These are phyloP conservation scores for Archivesica marissinica DNA, from an alignment of 1,140 invertebrate species.

Conservation along the genomic window DNA sequence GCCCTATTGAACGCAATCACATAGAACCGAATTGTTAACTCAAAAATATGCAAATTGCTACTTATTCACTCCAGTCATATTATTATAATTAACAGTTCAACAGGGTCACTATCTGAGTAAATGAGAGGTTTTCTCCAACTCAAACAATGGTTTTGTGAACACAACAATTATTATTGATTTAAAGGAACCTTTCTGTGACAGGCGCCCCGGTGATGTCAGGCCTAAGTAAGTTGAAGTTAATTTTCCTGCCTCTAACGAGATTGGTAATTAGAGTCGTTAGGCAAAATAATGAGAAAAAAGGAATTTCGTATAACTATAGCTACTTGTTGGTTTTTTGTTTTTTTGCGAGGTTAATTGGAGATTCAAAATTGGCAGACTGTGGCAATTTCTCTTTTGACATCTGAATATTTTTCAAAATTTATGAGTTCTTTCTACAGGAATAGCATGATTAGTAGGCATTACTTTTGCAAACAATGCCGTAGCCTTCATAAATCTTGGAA, in stretches of 20 bases:
- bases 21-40: background rate
- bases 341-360: background rate
- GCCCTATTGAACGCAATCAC: slow-evolving; percentile 12
- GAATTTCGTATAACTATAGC: background rate
- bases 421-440: slow-evolving; percentile 11
- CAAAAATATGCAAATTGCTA: slow-evolving; percentile 36
- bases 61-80: slow-evolving; percentile 32
- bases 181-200: slow-evolving; percentile 56
- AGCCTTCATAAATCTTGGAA: too few relatives aligned
- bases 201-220: slow-evolving; percentile 36
- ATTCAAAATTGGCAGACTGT: slow-evolving; percentile 38
- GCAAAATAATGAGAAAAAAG: slow-evolving; percentile 37
- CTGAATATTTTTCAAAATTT: slow-evolving; percentile 30
- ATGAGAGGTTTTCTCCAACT: slow-evolving; percentile 18
- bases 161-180: slow-evolving; percentile 61
- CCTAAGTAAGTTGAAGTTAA: slow-evolving; percentile 19
- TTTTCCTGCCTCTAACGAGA: slow-evolving; percentile 45
- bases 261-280: slow-evolving; percentile 50
- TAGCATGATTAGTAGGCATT: background rate
- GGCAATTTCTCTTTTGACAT: slow-evolving; percentile 36
- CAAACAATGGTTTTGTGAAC: slow-evolving; percentile 53
- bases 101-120: slow-evolving; percentile 31
- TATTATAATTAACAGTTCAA: slow-evolving; percentile 55
- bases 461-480: too few relatives aligned
- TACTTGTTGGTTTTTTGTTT: slow-evolving; percentile 5